Conservation (phyloP, 2,797 vertebrate genomes). For the Holocentrus rufus region DNA sequence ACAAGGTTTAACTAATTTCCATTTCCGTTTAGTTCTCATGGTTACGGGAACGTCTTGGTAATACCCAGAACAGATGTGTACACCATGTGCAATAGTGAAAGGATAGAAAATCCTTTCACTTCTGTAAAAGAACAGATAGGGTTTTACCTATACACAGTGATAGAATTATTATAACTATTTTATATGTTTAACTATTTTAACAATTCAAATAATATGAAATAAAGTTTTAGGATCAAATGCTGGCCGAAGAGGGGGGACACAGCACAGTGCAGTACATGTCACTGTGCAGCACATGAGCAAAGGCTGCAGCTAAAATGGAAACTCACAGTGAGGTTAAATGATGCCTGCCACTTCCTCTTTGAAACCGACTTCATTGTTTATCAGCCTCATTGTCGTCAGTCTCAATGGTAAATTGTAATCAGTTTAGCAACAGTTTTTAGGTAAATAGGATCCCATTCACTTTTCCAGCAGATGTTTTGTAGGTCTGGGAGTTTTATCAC, state of each 20-base stretch:
- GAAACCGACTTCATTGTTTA: background rate
- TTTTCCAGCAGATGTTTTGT: background rate
- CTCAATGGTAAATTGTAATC: background rate
- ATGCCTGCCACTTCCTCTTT: background rate
- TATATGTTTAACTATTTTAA: too few species aligned
- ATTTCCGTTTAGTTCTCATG: conserved; percentile 27
- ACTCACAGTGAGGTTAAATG: background rate
- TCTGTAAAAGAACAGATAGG: background rate
- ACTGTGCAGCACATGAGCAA: background rate
- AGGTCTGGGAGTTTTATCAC: background rate
- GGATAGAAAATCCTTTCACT: background rate
- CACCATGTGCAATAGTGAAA: conserved; percentile 4
- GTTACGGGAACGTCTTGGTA: conserved; percentile 13
- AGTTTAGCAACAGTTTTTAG: conserved; percentile 17
- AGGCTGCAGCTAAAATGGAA: background rate
- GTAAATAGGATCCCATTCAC: background rate
- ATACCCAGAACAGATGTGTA: background rate
- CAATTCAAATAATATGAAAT: background rate
- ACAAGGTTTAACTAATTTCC: conserved; percentile 27
- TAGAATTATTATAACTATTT: too few species aligned
- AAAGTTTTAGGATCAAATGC: too few species aligned
- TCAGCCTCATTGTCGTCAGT: background rate
- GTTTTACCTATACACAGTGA: background rate
- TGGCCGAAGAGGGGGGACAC: background rate
- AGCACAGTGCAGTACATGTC: too few species aligned